Evolutionary conservation across 2,113 vertebrate genomes (phyloP), one percentile per base, ranked within the genome.

Genomic region (Bubo blakistoni): DNA sequence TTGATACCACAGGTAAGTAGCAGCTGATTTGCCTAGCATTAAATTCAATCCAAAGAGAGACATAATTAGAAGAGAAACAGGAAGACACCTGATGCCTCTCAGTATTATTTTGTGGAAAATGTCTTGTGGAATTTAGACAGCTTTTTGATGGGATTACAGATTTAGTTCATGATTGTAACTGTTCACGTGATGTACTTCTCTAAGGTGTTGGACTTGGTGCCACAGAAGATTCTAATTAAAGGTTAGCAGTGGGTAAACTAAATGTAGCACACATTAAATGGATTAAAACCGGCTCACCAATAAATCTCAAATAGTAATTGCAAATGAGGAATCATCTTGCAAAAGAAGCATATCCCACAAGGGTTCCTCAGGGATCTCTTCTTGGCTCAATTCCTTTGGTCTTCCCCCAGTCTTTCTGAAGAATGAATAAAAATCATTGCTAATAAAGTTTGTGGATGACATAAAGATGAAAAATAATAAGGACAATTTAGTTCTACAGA

Each of bases 401-500:
- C 66, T 84, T 87, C 30, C 21, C 32, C 32, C 29, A 52, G 25
- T 32, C 46, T 87, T 92, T 70, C 0, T 0, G n/a, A 84, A 84
- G 42, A 94, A 81, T 11, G 10, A 67, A 18, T 32, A 59, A 86
- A 94, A 94, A 76, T 87, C 57, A 36, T 59, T 81, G 61, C 51
- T 90, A 82, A 82, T 85, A 63, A 93, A 79, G 29, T 94, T 67
- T 79, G 65, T 59, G 57, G n/a, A 29, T 93, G 57, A 47, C 61
- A 87, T 29, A 91, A 81, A 81, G 57, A 73, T 92, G 65, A 90
- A 93, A 91, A 94, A 67, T 59, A 78, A 57, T 71, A 66, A 90
- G 21, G 30, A 52, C n/a, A 67, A 42, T 76, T 58, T 83, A 58
- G 15, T 80, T 73, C 20, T 84, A 58, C 0, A 4, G 38, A 27